These are phyloP conservation scores for Polypterus bichir DNA, from an alignment of 2,113 vertebrate genomes.

Conservation along the genomic window DNA sequence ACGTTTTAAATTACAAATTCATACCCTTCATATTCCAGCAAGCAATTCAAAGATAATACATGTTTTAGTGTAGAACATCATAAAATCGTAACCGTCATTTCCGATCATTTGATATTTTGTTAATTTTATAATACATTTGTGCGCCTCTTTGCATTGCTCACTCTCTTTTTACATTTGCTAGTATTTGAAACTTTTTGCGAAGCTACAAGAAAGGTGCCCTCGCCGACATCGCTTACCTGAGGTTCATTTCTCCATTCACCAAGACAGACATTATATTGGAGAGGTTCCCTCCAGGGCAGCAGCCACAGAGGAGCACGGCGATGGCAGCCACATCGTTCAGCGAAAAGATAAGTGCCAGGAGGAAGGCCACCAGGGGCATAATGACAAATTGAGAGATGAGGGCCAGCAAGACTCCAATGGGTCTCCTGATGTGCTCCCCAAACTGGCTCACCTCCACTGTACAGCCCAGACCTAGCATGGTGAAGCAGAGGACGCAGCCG, in stretches of 20 bases:
- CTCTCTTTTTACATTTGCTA: no score
- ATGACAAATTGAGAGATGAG: constrained; percentile 83
- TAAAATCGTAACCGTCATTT: no score
- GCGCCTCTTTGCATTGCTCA: no score
- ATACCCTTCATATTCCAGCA: no score
- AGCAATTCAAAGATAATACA: no score
- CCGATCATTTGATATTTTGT: no score
- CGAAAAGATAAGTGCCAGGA: constrained; percentile 72
- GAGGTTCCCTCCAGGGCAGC: constrained; percentile 87
- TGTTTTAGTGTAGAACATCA: no score
- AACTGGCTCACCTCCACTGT: constrained; percentile 77
- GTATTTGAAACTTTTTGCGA: no score
- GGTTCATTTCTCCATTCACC: constrained; percentile 91
- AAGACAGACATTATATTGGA: constrained; percentile 90
- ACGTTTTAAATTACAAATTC: no score
- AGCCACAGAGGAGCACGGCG: constrained; percentile 87
- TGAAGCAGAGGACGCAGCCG: constrained; percentile 76
- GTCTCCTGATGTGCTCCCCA: constrained; percentile 72
- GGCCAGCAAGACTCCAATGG: constrained; percentile 72
- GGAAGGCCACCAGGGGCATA: constrained; percentile 85
- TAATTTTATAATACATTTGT: no score
- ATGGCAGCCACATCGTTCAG: constrained; percentile 84
- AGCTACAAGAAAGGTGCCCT: background rate
- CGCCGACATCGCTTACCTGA: constrained; percentile 58
- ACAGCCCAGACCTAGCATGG: constrained; percentile 91